Evolutionary conservation across 2,797 vertebrate genomes (phyloP), one percentile per base, ranked within the genome.

Genomic region (Phalloptychus januarius): DNA sequence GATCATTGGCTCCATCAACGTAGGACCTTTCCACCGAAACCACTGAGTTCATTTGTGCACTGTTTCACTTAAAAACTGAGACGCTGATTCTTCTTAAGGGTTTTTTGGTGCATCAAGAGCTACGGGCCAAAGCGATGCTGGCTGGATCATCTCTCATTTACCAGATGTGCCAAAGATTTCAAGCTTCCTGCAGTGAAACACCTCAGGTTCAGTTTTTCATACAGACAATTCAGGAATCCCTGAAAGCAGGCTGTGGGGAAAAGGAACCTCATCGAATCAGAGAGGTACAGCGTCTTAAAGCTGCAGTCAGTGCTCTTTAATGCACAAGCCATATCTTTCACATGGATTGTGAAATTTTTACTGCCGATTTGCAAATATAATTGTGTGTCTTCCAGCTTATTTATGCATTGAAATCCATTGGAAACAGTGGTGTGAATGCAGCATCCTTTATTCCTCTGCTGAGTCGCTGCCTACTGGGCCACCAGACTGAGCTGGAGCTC

Each of bases 381-480:
- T 33, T 61, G 23, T 58, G 52, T 87, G 52, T 80, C 20, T 2
- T 28, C 63, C 20, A 98, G 97, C 54, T 97, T 82, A 87, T 95
- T 40, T 85, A 95, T 63, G 88, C 94, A 56, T 78, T 98, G 78
- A 98, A 97, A 92, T 96, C 96, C 4, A 87, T 97, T 25, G 96
- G 96, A 70, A 98, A 97, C 0, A 89, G 94, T 0, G 97, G 97
- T 0, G 79, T 94, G 48, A 94, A 94, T 2, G 94, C 94, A 3
- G 33, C 81, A 2, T 20, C 36, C 0, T 91, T 98, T 40, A 84
- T 91, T 45, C 93, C 96, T 2, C 75, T 89, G 7, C 45, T 98
- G 56, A 92, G 87, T 40, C 56, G 18, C 2, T 97, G 96, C 38
- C 91, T 93, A 2, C 85, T 94, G 42, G 81, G 87, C 71, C 82